phyloP scores from a whole-genome alignment of 2,888 invertebrate genomes.

The Hirtodrosophila duncani region DNA sequence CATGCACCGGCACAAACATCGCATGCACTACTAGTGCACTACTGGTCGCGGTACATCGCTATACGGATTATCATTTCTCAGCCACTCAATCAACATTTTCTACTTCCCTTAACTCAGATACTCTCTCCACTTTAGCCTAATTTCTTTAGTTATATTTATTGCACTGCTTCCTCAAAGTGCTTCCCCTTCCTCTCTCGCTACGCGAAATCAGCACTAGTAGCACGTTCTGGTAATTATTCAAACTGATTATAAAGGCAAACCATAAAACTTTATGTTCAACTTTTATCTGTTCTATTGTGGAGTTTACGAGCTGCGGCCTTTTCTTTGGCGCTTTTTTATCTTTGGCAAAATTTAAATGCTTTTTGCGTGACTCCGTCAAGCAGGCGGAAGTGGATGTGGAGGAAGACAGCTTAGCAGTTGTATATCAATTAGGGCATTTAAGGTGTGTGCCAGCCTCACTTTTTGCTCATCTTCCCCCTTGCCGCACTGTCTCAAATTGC shows the following conservation, averaged over 20 bases:
- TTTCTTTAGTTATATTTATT: too few species aligned
- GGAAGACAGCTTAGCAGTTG: conserved; percentile 27
- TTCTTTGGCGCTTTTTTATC: conserved; percentile 43
- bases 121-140: too few species aligned
- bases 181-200: background rate
- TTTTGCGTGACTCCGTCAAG: conserved; percentile 58
- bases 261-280: conserved; percentile 55
- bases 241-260: conserved; percentile 52
- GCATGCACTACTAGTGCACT: too few species aligned
- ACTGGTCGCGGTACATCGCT: too few species aligned
- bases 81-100: too few species aligned
- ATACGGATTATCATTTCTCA: too few species aligned
- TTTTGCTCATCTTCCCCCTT: background rate
- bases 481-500: conserved; percentile 6
- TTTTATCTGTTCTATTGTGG: conserved; percentile 59
- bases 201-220: background rate
- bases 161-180: too few species aligned
- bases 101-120: too few species aligned
- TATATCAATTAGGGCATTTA: conserved; percentile 57
- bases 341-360: conserved; percentile 53
- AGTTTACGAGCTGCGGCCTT: conserved; percentile 32
- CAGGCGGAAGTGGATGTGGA: too few species aligned
- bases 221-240: conserved; percentile 72
- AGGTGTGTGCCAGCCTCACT: conserved; percentile 43
- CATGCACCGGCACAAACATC: too few species aligned